These are phyloP conservation scores for Sinocyclocheilus rhinocerous DNA, from an alignment of 2,113 vertebrate genomes.

Conservation along the genomic window DNA sequence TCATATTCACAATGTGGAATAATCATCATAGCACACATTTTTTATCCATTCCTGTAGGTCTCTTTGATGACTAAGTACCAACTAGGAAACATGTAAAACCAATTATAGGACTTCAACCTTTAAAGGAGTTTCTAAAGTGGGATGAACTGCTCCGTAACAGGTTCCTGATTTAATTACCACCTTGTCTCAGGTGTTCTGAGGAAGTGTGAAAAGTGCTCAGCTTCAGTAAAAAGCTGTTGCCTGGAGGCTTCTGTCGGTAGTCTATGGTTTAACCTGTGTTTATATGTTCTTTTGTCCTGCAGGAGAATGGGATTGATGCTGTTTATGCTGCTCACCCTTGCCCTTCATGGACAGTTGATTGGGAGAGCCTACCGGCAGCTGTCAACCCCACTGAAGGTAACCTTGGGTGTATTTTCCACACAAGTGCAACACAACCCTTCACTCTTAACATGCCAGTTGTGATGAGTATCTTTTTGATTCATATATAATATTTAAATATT, in stretches of 20 bases:
- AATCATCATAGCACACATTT: neutral
- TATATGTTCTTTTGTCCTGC: slow-evolving; percentile 43
- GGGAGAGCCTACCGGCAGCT: slow-evolving; percentile 84
- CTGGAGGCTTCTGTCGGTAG: neutral
- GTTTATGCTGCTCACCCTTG: slow-evolving; percentile 86
- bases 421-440: neutral
- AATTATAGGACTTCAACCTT: neutral
- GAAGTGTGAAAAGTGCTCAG: slow-evolving; percentile 10
- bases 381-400: slow-evolving; percentile 93
- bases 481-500: neutral
- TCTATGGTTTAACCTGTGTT: neutral
- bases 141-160: neutral
- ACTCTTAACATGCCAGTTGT: neutral
- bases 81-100: neutral
- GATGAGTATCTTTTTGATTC: neutral
- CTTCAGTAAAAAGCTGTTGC: neutral
- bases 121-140: neutral
- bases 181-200: neutral
- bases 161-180: slow-evolving; percentile 2
- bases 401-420: slow-evolving; percentile 63
- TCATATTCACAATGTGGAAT: neutral
- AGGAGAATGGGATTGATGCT: slow-evolving; percentile 89
- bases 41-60: neutral
- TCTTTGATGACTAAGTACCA: neutral
- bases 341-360: slow-evolving; percentile 85